Conservation (phyloP, 35 echinoderm and acorn worm genomes). For the Apostichopus californicus region DNA sequence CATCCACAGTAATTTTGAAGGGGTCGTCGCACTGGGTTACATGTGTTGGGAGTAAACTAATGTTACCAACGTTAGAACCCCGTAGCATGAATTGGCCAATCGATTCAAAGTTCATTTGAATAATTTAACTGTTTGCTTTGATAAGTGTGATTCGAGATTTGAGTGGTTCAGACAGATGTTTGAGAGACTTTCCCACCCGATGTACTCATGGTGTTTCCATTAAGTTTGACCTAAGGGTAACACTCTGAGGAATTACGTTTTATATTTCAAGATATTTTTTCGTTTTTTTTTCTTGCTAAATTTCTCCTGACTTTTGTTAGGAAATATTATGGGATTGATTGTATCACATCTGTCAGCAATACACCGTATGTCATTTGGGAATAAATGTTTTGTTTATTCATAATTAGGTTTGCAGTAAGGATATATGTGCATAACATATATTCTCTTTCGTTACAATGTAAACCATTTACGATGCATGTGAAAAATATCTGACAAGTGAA, state of each 20-base stretch:
- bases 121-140: background rate
- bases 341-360: constrained; percentile 22
- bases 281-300: background rate
- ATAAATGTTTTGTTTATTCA: background rate
- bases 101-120: too few species aligned
- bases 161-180: background rate
- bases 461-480: too few species aligned
- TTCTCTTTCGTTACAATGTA: too few species aligned
- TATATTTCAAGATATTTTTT: background rate
- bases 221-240: background rate
- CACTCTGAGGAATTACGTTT: background rate
- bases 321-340: background rate
- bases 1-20: too few species aligned
- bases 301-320: background rate
- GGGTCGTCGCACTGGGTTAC: too few species aligned
- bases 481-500: too few species aligned
- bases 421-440: background rate
- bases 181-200: background rate
- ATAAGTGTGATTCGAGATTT: background rate
- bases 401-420: constrained; percentile 1
- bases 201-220: background rate
- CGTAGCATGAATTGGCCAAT: too few species aligned
- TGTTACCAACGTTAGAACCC: too few species aligned
- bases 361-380: background rate
- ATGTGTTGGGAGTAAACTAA: too few species aligned